These are phyloP conservation scores for Morone saxatilis DNA, from an alignment of 2,113 vertebrate species.

Conservation along the genomic window DNA sequence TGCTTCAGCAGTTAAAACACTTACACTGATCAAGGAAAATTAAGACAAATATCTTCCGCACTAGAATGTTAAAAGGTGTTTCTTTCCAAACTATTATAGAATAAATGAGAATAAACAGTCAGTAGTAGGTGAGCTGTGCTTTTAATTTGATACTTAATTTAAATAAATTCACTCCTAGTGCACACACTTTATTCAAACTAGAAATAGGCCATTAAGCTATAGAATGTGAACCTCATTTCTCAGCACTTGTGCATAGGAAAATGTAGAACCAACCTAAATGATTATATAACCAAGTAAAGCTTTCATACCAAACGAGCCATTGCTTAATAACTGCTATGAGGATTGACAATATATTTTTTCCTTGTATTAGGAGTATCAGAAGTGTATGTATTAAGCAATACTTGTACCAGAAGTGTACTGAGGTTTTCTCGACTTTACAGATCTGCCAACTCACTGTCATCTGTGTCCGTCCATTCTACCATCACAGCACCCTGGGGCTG, in stretches of 20 bases:
- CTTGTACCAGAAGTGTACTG: background rate
- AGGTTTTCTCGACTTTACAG: slow-evolving; percentile 1
- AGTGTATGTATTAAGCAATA: background rate
- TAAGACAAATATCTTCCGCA: background rate
- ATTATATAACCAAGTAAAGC: slow-evolving; percentile 9
- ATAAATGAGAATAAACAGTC: background rate
- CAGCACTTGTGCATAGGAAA: background rate
- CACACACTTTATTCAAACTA: background rate
- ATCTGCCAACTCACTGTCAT: slow-evolving; percentile 15
- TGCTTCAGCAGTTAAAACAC: background rate
- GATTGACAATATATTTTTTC: background rate
- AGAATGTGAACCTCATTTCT: background rate
- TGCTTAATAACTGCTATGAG: slow-evolving; percentile 1
- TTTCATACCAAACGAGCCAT: background rate
- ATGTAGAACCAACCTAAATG: background rate
- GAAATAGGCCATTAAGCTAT: background rate
- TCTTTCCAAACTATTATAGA: background rate
- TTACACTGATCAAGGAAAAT: background rate
- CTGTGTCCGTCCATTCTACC: background rate
- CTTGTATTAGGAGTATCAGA: background rate
- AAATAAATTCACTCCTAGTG: background rate
- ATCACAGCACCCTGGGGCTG: background rate
- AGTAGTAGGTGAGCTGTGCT: background rate
- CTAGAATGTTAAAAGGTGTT: background rate
- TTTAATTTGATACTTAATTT: background rate